phyloP scores from a whole-genome alignment of 2,797 vertebrate genomes.

The Sphenopsis melanotis region DNA sequence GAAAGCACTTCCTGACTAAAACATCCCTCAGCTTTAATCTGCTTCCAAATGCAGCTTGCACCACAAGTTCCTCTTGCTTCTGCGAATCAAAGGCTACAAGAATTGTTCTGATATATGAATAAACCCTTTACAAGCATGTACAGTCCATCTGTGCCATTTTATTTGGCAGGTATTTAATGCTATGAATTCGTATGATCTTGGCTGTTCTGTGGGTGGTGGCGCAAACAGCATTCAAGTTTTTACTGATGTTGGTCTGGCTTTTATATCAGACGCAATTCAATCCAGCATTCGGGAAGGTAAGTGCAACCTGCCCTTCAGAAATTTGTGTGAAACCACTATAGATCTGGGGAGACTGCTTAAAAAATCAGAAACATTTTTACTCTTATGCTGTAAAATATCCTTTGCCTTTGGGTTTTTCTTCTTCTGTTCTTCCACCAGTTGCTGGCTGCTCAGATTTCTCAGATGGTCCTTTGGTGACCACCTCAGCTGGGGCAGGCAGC shows the following conservation, averaged over 20 bases:
- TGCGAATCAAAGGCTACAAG: accelerated
- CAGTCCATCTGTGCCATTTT: neutral
- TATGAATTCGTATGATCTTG: slow-evolving; percentile 77
- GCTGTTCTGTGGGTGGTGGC: slow-evolving; percentile 72
- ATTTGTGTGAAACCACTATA: neutral
- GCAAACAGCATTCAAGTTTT: slow-evolving; percentile 63
- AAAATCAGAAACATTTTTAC: neutral
- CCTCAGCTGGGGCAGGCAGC: neutral
- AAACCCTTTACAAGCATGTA: neutral
- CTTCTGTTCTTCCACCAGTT: neutral
- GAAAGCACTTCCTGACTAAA: neutral
- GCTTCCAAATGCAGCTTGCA: neutral
- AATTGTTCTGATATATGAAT: neutral
- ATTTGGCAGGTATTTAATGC: slow-evolving; percentile 71
- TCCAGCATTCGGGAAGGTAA: slow-evolving; percentile 13
- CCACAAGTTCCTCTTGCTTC: neutral
- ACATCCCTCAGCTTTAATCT: neutral
- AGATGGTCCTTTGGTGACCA: neutral
- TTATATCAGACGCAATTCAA: slow-evolving; percentile 32
- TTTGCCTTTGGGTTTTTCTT: neutral
- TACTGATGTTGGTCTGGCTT: slow-evolving; percentile 67
- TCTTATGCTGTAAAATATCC: neutral
- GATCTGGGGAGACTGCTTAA: neutral
- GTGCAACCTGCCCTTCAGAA: neutral
- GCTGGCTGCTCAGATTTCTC: neutral